Base-by-base conservation (phyloP, 1,140 invertebrate species). In the Lasioglossum albipes region DNA sequence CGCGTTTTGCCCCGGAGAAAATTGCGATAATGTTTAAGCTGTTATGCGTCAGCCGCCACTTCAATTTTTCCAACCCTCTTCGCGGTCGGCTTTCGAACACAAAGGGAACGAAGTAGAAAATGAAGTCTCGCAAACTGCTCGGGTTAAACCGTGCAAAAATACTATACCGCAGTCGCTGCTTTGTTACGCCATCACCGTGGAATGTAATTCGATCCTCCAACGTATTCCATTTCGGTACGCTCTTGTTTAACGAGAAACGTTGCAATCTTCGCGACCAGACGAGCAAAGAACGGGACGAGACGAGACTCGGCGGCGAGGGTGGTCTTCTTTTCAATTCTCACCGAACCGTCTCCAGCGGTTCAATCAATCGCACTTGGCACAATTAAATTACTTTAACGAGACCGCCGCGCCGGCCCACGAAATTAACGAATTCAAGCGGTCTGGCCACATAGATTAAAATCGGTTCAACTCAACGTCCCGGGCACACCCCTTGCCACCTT, bases 301-400 rank as follows among this genome's bases (percentile, higher is more conserved):
- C 52, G 12, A 10, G 7, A 27, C 10, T 6, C 20, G 27, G 10
- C 12, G 13, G 3, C 36, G 36, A 20, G 49, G 64, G 36, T 45
- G n/a, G 20, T 41, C 45, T n/a, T 57, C 75, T 79, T 75, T 82
- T 85, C 84, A 83, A 86, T 86, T 69, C 75, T 36, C 75, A 66
- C 68, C 75, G 80, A 80, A 80, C 16, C 61, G 75, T 76, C 62
- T 71, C 41, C 2, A 6, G 52, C n/a, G 72, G 57, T 62, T 86
- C 73, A 75, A 87, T 87, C 85, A 76, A 84, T 87, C 84, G 84
- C 76, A 86, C 84, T 87, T 78, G 84, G 61, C n/a, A 66, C 84
- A 84, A 87, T 87, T 84, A 86, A 87, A 87, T 87, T 86, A 73
- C 84, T 75, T 87, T 86, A 87, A 87, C 82, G 84, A 87, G 84